Evolutionary conservation across 2,797 vertebrate species (phyloP), one percentile per base, ranked within the genome.

Genomic region (Myotis pilosus): DNA sequence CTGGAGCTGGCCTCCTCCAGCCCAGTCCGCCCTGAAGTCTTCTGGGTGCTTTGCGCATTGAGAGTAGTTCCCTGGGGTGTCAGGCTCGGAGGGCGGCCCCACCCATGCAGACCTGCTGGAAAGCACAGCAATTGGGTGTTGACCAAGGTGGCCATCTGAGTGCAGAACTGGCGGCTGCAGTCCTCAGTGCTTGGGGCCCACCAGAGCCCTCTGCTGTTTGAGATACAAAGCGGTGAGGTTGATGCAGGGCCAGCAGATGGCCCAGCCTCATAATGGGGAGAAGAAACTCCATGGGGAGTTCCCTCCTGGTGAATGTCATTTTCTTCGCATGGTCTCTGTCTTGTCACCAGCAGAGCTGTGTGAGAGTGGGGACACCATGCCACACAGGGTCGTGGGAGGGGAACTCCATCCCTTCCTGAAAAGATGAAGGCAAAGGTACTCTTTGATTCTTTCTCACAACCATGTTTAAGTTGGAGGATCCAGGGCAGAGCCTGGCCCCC

Each of bases 301-400:
- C 4, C 20, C 3, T 82, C 51, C 51, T 10, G 55, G 25, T 6
- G 13, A 38, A 22, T 20, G 75, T 62, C 25, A 55, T 7, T 19
- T 5, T 41, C 5, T 33, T 72, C 3, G 15, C 0, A 0, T 36
- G 19, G 0, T 41, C 2, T 2, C 36, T 74, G 22, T 38, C 44
- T 49, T 0, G 4, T 47, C 36, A 83, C 33, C 47, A 64, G 28
- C 20, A 49, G 20, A 28, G 9, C 66, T 87, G 25, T 60, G 51
- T 13, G 17, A 22, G 19, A 25, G 30, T 17, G 2, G 28, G 53
- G 38, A 3, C 22, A 22, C n/a, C 33, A 64, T 25, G 19, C 22
- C n/a, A 68, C 10, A 9, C 5, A 64, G 25, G 5, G 16, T 15
- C 28, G 15, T 1, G 0, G 11, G 47, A 57, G 51, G 28, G 6